phyloP scores from a whole-genome alignment of 2,888 invertebrate species.

The Doris montereyensis region DNA sequence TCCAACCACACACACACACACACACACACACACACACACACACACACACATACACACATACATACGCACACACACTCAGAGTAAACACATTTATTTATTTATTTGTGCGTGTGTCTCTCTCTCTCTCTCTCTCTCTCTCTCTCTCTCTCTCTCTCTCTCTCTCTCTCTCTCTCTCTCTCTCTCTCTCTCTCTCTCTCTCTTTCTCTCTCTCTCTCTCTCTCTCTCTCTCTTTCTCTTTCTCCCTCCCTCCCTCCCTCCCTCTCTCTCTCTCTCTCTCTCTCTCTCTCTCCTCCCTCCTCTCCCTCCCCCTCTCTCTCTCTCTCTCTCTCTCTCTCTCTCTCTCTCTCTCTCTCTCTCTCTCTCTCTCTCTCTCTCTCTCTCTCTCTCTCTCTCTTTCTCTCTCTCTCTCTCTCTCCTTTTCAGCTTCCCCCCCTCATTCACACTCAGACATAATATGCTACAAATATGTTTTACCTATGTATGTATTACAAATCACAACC shows the following conservation, averaged over 20 bases:
- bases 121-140: constrained; percentile 20
- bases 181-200: constrained; percentile 8
- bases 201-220: not conserved
- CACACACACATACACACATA: too few relatives aligned
- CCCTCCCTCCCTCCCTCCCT: not conserved
- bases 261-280: not conserved
- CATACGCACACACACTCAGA: too few relatives aligned
- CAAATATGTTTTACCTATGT: too few relatives aligned
- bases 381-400: constrained; percentile 1
- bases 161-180: constrained; percentile 20
- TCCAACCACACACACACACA: too few relatives aligned
- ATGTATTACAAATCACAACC: too few relatives aligned
- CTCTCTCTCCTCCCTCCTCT: not conserved
- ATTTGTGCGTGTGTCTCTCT: not conserved
- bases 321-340: not conserved
- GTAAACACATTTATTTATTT: not conserved
- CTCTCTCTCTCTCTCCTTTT: not conserved
- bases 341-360: not conserved
- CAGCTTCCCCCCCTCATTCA: not conserved
- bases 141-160: constrained; percentile 12
- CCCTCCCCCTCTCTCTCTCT: not conserved
- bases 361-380: not conserved
- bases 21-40: too few relatives aligned
- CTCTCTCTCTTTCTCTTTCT: constrained; percentile 16
- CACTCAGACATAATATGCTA: too few relatives aligned